Evolutionary conservation across 2,113 vertebrate species (phyloP).

Genomic region (Prunella fulvescens): DNA sequence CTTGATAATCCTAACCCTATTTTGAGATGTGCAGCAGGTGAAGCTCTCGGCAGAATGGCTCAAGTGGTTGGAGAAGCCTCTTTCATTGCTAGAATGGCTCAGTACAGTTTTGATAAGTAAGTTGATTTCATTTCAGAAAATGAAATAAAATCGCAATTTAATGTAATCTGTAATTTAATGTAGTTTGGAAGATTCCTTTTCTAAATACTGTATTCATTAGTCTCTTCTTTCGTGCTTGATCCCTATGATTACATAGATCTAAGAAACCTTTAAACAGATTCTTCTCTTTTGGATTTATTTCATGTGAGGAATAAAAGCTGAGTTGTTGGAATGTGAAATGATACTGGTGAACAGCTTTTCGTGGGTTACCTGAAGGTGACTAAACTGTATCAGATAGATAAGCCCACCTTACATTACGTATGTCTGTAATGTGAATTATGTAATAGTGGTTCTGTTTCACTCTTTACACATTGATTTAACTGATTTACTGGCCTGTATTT

Average conservation of each 20-base stretch:
- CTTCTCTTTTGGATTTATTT: background rate
- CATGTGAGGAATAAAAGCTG: background rate
- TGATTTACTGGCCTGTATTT: background rate
- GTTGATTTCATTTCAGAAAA: conserved; percentile 26
- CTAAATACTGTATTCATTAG: background rate
- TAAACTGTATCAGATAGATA: background rate
- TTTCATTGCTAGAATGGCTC: conserved; percentile 98
- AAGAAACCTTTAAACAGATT: background rate
- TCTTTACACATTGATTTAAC: background rate
- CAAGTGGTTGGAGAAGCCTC: conserved; percentile 97
- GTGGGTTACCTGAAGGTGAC: background rate
- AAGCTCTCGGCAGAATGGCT: conserved; percentile 97
- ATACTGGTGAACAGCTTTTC: background rate
- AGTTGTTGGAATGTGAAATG: background rate
- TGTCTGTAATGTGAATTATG: background rate
- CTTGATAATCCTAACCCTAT: conserved; percentile 98
- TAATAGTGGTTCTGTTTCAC: background rate
- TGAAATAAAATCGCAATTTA: background rate
- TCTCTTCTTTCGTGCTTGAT: background rate
- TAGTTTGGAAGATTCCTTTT: background rate
- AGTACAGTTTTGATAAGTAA: conserved; percentile 98
- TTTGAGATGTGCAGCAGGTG: conserved; percentile 93
- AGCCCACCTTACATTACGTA: background rate
- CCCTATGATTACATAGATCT: background rate
- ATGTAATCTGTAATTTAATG: background rate